Evolutionary conservation across 1,140 invertebrate species (phyloP).

Genomic region (Zelostemma sp.): DNA sequence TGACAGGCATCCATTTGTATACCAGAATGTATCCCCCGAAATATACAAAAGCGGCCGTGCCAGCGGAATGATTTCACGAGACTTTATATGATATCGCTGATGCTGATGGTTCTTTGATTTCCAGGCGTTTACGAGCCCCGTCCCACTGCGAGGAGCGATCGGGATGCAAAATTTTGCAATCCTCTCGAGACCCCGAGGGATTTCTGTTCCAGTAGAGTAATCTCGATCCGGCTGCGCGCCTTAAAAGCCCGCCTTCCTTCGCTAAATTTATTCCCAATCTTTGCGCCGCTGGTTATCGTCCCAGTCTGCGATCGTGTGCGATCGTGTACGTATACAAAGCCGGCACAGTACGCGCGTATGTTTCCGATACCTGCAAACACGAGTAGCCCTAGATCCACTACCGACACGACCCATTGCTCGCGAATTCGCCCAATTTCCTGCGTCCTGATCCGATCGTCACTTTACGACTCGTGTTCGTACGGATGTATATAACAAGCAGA

Average conservation of each 20-base stretch:
- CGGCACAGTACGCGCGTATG: slow-evolving; percentile 2
- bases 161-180: slow-evolving; percentile 24
- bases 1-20: slow-evolving; percentile 7
- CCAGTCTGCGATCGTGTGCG: not conserved
- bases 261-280: slow-evolving; percentile 19
- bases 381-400: slow-evolving; percentile 49
- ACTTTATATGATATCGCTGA: slow-evolving; percentile 8
- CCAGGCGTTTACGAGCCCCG: slow-evolving; percentile 29
- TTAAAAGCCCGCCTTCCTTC: slow-evolving; percentile 20
- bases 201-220: slow-evolving; percentile 7
- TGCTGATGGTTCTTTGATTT: slow-evolving; percentile 38
- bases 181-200: slow-evolving; percentile 20
- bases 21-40: not conserved
- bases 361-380: slow-evolving; percentile 37
- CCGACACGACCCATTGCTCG: slow-evolving; percentile 69
- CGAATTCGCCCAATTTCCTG: slow-evolving; percentile 70
- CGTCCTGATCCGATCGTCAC: slow-evolving; percentile 68
- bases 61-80: slow-evolving; percentile 4
- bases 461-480: slow-evolving; percentile 67
- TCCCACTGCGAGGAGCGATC: slow-evolving; percentile 27
- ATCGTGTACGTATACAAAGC: not conserved
- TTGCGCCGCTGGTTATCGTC: slow-evolving; percentile 2
- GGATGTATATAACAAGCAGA: slow-evolving; percentile 38
- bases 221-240: slow-evolving; percentile 13
- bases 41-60: no score